Percentiles rank a stretch among this genome's conserved stretches.
Conservation (phyloP, 2,113 vertebrate genomes). For the Synodontis membranacea region DNA sequence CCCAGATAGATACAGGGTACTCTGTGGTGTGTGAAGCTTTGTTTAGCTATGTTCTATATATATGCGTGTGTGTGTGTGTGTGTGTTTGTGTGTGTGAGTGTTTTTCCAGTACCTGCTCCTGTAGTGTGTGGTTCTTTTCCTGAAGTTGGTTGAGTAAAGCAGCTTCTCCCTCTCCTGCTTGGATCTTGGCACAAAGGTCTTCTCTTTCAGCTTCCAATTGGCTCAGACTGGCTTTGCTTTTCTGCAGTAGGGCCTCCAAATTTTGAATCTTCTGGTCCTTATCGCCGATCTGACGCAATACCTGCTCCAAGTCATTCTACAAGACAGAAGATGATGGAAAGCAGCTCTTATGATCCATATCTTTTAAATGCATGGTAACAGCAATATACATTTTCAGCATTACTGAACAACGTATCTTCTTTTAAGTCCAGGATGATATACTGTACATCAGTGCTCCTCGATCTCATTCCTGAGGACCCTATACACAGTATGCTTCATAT, state of each 20-base stretch:
- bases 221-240: constrained; percentile 90
- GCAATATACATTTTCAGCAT: not conserved
- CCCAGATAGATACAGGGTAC: not conserved
- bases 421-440: not conserved
- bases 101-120: constrained; percentile 81
- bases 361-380: not conserved
- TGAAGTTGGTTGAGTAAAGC: constrained; percentile 94
- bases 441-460: not conserved
- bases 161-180: constrained; percentile 94
- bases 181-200: constrained; percentile 95
- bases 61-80: not conserved
- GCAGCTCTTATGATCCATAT: not conserved
- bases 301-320: constrained; percentile 97
- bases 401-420: not conserved
- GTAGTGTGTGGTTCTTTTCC: constrained; percentile 91
- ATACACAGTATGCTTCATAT: not conserved
- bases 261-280: constrained; percentile 99
- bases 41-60: not conserved
- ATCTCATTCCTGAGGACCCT: not conserved
- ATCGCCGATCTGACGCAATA: constrained; percentile 95
- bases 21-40: constrained; percentile 9
- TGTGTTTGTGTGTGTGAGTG: not conserved
- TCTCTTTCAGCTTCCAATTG: constrained; percentile 93
- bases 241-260: constrained; percentile 94
- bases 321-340: not conserved